Conservation (phyloP, 2,888 invertebrate species). For the Trissolcus brochymenae region DNA sequence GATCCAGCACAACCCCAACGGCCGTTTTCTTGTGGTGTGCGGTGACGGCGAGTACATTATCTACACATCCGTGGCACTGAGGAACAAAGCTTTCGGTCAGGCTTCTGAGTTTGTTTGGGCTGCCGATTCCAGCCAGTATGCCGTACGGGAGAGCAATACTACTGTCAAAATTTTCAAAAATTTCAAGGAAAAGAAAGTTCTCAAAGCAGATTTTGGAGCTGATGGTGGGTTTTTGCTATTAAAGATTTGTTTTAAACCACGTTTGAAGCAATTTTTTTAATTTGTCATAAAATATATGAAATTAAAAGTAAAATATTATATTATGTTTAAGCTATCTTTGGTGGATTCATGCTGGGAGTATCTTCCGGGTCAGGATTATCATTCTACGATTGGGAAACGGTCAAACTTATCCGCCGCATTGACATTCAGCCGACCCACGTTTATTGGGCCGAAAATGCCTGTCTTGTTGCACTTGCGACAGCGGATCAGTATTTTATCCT, state of each 20-base stretch:
- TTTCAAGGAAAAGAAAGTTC: conserved; percentile 97
- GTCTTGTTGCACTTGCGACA: conserved; percentile 94
- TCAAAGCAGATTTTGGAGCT: conserved; percentile 97
- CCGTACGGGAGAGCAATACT: conserved; percentile 91
- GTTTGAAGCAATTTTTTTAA: too few species aligned
- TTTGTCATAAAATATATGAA: too few species aligned
- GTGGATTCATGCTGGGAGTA: conserved; percentile 93
- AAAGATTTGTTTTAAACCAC: too few species aligned
- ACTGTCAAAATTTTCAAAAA: conserved; percentile 97
- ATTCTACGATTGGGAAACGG: conserved; percentile 98
- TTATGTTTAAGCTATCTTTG: conserved; percentile 84
- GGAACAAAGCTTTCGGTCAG: conserved; percentile 98
- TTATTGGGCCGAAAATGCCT: conserved; percentile 98
- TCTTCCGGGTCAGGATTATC: conserved; percentile 91
- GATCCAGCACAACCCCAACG: conserved; percentile 98
- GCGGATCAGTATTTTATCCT: conserved; percentile 97
- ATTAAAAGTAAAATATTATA: background rate
- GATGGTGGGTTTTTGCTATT: conserved; percentile 86
- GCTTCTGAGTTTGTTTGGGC: conserved; percentile 99
- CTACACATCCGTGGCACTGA: conserved; percentile 98
- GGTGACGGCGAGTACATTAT: conserved; percentile 99
- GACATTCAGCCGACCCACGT: conserved; percentile 96
- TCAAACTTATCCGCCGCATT: conserved; percentile 94
- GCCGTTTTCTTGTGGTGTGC: conserved; percentile 94
- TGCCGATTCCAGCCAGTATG: conserved; percentile 94